Evolutionary conservation across 2,888 invertebrate genomes (phyloP), one percentile per base, ranked within the genome.

Genomic region (Ennomos fuscantarius): DNA sequence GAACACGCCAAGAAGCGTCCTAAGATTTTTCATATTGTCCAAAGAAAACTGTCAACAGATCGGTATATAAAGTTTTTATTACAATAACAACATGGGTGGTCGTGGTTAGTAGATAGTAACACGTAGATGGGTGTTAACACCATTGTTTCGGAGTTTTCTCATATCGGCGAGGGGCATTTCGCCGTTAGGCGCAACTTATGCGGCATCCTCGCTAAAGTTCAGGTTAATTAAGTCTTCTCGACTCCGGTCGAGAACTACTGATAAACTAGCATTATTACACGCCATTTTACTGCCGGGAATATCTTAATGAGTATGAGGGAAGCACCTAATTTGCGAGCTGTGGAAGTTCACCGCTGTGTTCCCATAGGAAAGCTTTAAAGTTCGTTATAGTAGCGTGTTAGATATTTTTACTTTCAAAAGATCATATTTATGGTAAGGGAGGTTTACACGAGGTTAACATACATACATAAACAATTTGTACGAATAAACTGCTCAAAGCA

Each of bases 221-320:
- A 78, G 75, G 81, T 86, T 89, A 88, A 89, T 88, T 87, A 89
- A 87, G 82, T 85, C 79, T 70, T 78, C 74, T 72, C 74, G 68
- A 72, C 74, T 72, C 62, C 65, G 68, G 64, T 60, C 70, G 64
- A 63, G 64, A 73, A 72, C 75, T 75, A 75, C 77, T 78, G 79
- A 79, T 81, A 76, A 83, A 81, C 78, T 82, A 78, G 72, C 73
- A 71, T 76, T 80, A 79, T 81, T 81, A 79, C 72, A 67, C 55
- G 54, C 62, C 55, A 58, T 70, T 71, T 72, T 74, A 72, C 70
- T 74, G 62, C 65, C 62, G 67, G 55, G 61, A 66, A 60, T 65
- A 60, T 62, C 61, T 64, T 42, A 46, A 65, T 63, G 46, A 55
- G 56, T 57, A 61, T 55, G 24, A 55, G 49, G 50, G 40, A 52